Conservation (phyloP, 1,140 invertebrate species). For the Pogonomyrmex californicus region DNA sequence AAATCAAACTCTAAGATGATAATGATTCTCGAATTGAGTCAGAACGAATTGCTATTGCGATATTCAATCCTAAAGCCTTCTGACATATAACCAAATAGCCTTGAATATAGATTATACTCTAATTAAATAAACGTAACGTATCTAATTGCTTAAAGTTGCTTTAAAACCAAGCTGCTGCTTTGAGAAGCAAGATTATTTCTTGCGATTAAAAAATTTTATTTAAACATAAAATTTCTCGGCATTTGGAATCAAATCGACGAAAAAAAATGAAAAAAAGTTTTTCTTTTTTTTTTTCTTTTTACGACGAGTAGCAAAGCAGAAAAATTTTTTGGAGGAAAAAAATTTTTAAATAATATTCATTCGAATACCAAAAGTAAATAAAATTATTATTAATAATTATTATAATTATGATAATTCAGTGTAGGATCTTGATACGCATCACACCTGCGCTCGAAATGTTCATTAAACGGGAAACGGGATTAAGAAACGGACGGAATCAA, state of each 20-base stretch:
- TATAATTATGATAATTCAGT: background rate
- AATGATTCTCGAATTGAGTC: background rate
- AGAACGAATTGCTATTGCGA: background rate
- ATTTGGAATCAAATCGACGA: background rate
- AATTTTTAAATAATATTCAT: background rate
- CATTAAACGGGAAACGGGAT: background rate
- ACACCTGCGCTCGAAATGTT: background rate
- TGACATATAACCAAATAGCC: background rate
- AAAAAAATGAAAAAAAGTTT: background rate
- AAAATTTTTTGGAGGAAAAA: background rate
- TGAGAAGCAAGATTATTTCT: too few species aligned
- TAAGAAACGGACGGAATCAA: constrained; percentile 17
- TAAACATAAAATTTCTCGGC: background rate
- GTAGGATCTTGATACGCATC: background rate
- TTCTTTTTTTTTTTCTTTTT: background rate
- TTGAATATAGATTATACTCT: background rate
- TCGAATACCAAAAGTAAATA: background rate
- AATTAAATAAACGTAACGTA: background rate
- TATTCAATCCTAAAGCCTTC: background rate
- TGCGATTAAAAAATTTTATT: background rate
- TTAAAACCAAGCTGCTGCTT: too few species aligned
- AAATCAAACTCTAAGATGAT: background rate
- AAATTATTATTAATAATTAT: background rate
- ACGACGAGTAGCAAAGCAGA: background rate
- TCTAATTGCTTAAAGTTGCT: background rate